Evolutionary conservation across 1,140 invertebrate species (phyloP).

Genomic region (Drosophila melanica): DNA sequence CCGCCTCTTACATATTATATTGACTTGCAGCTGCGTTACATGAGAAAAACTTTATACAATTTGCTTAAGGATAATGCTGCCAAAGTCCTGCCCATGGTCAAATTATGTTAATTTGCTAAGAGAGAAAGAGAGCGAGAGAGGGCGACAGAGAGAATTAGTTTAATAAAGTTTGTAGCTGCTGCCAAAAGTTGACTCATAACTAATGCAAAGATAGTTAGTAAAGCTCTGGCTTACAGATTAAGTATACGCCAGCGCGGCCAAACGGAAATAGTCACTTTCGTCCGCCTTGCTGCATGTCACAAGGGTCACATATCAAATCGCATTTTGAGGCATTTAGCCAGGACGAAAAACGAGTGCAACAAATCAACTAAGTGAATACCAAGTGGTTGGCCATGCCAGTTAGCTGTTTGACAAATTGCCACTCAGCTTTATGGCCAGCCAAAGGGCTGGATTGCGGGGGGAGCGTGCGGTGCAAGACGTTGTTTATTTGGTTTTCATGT

Average conservation of each 20-base stretch:
- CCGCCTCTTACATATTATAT: slow-evolving; percentile 45
- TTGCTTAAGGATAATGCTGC: slow-evolving; percentile 32
- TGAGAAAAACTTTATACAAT: slow-evolving; percentile 64
- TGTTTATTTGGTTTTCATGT: slow-evolving; percentile 79
- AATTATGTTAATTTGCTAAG: slow-evolving; percentile 73
- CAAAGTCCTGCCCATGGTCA: slow-evolving; percentile 54
- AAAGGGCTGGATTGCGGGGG: not conserved
- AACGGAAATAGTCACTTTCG: slow-evolving; percentile 36
- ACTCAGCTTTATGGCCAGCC: slow-evolving; percentile 48
- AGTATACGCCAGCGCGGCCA: slow-evolving; percentile 49
- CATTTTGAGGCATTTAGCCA: slow-evolving; percentile 71
- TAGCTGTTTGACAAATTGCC: slow-evolving; percentile 76
- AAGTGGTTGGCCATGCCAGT: slow-evolving; percentile 61
- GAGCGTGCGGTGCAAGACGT: slow-evolving; percentile 45
- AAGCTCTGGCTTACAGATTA: slow-evolving; percentile 48
- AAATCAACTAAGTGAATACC: slow-evolving; percentile 72
- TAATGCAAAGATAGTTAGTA: slow-evolving; percentile 63
- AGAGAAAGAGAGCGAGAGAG: slow-evolving; percentile 10
- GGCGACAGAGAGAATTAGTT: slow-evolving; percentile 10
- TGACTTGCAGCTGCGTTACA: slow-evolving; percentile 69
- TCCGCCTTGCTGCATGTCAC: slow-evolving; percentile 25
- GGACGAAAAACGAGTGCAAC: slow-evolving; percentile 77
- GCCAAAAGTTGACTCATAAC: slow-evolving; percentile 55
- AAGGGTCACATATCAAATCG: slow-evolving; percentile 67
- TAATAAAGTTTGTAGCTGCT: slow-evolving; percentile 45